These are phyloP conservation scores for Magallana nippona DNA, from an alignment of 2,888 invertebrate species.

Conservation along the genomic window DNA sequence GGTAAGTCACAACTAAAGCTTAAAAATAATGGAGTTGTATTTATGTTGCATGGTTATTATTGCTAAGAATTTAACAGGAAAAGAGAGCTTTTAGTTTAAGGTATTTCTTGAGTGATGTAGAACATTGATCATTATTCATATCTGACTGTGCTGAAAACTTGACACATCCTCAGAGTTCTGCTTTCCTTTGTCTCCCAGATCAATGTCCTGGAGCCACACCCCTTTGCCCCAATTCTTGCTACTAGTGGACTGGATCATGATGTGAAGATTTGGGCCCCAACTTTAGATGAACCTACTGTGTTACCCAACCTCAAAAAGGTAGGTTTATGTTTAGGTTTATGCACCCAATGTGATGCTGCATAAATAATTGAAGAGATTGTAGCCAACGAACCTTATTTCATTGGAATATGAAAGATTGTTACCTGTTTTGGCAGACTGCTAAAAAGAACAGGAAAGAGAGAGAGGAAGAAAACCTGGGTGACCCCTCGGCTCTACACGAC, in stretches of 20 bases:
- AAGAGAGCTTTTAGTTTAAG: too few species aligned
- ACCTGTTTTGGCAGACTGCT: constrained; percentile 69
- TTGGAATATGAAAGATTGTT: too few species aligned
- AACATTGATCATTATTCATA: too few species aligned
- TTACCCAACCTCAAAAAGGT: constrained; percentile 71
- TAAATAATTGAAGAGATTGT: too few species aligned
- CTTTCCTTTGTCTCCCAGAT: constrained; percentile 83
- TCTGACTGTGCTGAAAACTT: not conserved
- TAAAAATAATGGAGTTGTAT: not conserved
- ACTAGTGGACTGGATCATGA: constrained; percentile 95
- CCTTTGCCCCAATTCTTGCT: constrained; percentile 91
- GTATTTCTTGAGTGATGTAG: too few species aligned
- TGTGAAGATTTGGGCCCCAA: constrained; percentile 95
- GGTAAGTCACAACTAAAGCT: constrained; percentile 83
- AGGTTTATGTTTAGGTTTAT: not conserved
- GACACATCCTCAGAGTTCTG: not conserved
- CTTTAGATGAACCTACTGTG: constrained; percentile 80
- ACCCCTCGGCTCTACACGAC: constrained; percentile 73
- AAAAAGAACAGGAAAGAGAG: constrained; percentile 79
- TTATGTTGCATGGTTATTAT: not conserved
- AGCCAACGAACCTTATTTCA: too few species aligned
- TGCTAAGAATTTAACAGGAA: too few species aligned
- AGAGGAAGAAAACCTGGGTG: constrained; percentile 78
- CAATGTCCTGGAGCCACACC: constrained; percentile 95
- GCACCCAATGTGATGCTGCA: not conserved